Percentiles rank a stretch among this genome's conserved stretches.
phyloP scores from a whole-genome alignment of 2,888 invertebrate species.

The Notocelia uddmanniana region DNA sequence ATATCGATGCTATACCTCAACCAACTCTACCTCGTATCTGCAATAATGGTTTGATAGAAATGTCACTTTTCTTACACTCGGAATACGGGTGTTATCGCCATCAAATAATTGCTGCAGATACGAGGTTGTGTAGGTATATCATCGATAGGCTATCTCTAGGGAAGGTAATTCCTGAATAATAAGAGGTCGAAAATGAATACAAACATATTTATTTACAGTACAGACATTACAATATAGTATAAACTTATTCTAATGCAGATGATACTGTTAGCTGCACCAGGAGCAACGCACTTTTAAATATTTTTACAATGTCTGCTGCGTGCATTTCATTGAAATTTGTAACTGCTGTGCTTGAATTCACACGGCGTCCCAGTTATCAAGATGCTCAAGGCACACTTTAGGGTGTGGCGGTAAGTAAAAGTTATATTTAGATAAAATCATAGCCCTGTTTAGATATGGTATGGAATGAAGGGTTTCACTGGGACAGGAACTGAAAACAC shows the following conservation, averaged over 20 bases:
- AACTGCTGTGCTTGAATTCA: neutral
- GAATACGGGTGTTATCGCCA: no score
- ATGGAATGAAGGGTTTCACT: neutral
- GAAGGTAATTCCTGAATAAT: no score
- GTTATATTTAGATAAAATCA: conserved; percentile 1
- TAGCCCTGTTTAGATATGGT: conserved; percentile 2
- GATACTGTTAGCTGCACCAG: neutral
- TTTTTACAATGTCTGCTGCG: neutral
- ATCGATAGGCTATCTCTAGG: no score
- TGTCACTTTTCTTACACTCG: no score
- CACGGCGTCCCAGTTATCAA: neutral
- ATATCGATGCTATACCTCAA: no score
- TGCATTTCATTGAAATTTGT: neutral
- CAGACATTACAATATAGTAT: neutral
- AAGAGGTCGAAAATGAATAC: no score
- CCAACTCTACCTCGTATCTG: no score
- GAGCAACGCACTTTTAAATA: neutral
- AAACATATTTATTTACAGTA: no score
- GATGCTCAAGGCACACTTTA: neutral
- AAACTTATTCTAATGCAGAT: neutral
- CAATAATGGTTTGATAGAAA: no score
- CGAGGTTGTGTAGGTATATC: no score
- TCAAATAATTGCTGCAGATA: no score
- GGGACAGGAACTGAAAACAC: neutral
- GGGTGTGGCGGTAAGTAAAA: conserved; percentile 1